Conservation (phyloP, 2,888 invertebrate genomes). For the Caenorhabditis wallacei region DNA sequence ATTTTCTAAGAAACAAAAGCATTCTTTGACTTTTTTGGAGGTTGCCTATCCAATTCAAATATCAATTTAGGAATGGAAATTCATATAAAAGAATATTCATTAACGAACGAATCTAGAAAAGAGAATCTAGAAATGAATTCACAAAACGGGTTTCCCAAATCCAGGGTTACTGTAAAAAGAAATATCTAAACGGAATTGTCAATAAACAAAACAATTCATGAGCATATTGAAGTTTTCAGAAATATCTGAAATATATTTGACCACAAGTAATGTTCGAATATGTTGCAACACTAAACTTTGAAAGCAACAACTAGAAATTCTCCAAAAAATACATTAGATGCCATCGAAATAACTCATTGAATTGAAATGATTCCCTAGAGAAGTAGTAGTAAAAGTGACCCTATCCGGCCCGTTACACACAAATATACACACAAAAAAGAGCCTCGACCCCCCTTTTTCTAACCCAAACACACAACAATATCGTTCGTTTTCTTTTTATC, state of each 20-base stretch:
- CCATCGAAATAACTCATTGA: constrained; percentile 31
- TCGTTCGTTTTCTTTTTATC: constrained; percentile 29
- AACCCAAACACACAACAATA: constrained; percentile 44
- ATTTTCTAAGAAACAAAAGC: background rate
- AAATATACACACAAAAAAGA: constrained; percentile 35
- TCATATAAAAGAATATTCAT: no score
- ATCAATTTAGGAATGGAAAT: background rate
- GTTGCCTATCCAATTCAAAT: background rate
- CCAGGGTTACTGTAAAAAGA: no score
- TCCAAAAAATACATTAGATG: constrained; percentile 36
- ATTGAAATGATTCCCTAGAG: constrained; percentile 33
- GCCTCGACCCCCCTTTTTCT: constrained; percentile 23
- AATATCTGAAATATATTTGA: no score
- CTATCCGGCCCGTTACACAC: constrained; percentile 21
- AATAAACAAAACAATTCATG: no score
- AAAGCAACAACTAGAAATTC: constrained; percentile 12
- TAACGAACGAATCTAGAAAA: no score
- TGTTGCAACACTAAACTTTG: no score
- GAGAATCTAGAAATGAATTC: no score
- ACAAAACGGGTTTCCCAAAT: no score
- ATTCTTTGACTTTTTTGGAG: no score
- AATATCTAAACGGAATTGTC: no score
- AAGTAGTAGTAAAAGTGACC: constrained; percentile 40
- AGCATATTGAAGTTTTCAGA: no score
- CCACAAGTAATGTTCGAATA: no score